Conservation (phyloP, 53 echinoderm and acorn worm genomes). For the Apostichopus leukothele region DNA sequence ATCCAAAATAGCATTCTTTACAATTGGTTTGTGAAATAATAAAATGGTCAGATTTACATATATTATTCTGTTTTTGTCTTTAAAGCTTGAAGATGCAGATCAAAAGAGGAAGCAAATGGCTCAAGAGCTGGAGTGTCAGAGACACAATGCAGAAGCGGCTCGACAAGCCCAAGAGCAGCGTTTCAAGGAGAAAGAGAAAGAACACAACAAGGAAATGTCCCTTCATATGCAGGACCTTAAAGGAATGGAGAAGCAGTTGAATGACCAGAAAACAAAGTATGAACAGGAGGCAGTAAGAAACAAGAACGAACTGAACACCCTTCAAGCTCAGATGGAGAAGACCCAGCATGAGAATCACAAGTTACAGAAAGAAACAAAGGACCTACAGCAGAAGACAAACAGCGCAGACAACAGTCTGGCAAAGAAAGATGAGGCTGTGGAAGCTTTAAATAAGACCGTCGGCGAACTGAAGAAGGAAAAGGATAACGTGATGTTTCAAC, state of each 20-base stretch:
- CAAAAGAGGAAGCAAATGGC: constrained; percentile 72
- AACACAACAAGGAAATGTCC: constrained; percentile 80
- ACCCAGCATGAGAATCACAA: constrained; percentile 60
- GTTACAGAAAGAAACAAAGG: constrained; percentile 67
- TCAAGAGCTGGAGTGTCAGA: constrained; percentile 90
- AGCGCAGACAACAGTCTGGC: constrained; percentile 56
- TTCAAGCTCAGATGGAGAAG: constrained; percentile 78
- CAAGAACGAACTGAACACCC: constrained; percentile 67
- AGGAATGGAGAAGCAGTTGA: constrained; percentile 71
- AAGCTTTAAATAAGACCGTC: constrained; percentile 68
- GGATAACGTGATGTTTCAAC: constrained; percentile 64
- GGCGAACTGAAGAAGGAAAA: constrained; percentile 76
- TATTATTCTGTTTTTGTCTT: not conserved
- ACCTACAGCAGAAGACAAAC: constrained; percentile 60
- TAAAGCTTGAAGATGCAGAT: constrained; percentile 56
- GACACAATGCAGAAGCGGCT: constrained; percentile 94
- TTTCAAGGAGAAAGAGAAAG: constrained; percentile 80
- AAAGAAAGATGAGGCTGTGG: constrained; percentile 53
- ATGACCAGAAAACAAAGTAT: constrained; percentile 67
- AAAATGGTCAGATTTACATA: no score
- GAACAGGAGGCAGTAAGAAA: constrained; percentile 72
- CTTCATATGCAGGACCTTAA: constrained; percentile 69
- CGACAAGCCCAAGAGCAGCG: constrained; percentile 69
- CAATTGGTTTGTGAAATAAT: no score
- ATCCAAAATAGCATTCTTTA: no score